Base-by-base conservation (phyloP, 2,113 vertebrate species). In the Psittacula cyanocephala region DNA sequence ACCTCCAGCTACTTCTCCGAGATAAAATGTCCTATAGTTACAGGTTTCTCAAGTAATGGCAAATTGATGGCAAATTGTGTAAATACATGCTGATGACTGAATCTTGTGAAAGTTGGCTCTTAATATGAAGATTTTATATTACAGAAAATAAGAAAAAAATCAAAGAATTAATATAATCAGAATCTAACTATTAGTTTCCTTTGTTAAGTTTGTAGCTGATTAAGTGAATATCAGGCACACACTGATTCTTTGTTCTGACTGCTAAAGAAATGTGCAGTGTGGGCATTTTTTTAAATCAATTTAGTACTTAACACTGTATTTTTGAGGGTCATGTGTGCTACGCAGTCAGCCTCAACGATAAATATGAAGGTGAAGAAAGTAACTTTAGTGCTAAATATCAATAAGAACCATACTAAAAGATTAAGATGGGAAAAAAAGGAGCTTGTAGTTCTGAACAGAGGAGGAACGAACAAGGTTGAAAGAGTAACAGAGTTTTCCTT, bases 281-380 rank as follows among this genome's bases (percentile, higher is more conserved):
- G 8, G 24, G 6, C 11, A 71, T 88, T 85, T 19, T 50, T 44
- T 86, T 71, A 41, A 60, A 92, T 64, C 18, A 49, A 5, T 89
- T 88, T 44, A 62, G 23, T 55, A 70, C 59, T 70, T 71, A 75
- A 60, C 22, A 43, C 10, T 33, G 16, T 46, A 35, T 79, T 81
- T 95, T 68, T 81, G 18, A 79, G 47, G 17, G 39, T 50, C 43
- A 17, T 25, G 23, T 64, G 13, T 81, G 77, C 62, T 81, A 27
- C 47, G 10, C 20, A 88, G 39, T 75, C 60, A 90, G 33, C 18
- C 17, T 81, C 60, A 63, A 27, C 35, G 33, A 62, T 11, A 74
- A 89, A 49, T 76, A 68, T 25, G 15, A 89, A 86, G 60, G 43
- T 50, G 27, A 95, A 92, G 50, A 91, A 88, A 72, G 47, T 44